A percentile compares a stretch with the other conserved stretches of the same genome.
These are phyloP conservation scores for Pica pica DNA, from an alignment of 2,113 vertebrate species.

Conservation along the genomic window DNA sequence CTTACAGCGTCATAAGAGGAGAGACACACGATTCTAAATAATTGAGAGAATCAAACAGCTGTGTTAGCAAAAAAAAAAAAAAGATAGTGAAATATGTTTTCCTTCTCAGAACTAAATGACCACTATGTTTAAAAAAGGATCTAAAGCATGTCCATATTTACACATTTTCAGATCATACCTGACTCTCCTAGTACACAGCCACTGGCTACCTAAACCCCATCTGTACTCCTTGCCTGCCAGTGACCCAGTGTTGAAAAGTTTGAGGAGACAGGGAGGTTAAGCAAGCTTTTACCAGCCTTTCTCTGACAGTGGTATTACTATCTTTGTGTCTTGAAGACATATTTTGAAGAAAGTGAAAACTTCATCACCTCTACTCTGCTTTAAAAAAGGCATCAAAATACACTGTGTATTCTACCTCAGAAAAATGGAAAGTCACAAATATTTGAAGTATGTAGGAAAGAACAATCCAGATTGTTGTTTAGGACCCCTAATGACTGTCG, in stretches of 20 bases:
- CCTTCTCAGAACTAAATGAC: background rate
- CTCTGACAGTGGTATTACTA: background rate
- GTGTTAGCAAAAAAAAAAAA: background rate
- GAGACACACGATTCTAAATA: background rate
- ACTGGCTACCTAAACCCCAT: background rate
- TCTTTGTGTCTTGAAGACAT: background rate
- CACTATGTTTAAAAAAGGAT: background rate
- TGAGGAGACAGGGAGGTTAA: background rate
- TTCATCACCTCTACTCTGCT: background rate
- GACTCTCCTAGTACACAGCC: background rate
- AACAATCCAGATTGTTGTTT: background rate
- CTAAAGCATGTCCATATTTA: background rate
- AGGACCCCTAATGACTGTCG: background rate
- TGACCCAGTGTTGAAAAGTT: background rate
- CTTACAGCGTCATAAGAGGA: background rate
- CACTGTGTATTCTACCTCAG: background rate
- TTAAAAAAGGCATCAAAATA: background rate
- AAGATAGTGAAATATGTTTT: background rate
- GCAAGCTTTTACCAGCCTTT: background rate
- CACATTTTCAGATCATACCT: background rate
- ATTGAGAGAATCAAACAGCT: background rate
- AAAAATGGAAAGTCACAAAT: background rate
- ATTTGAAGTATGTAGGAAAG: background rate
- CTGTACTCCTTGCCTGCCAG: background rate
- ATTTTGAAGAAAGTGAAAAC: background rate